A percentile compares a stretch with the other conserved stretches of the same genome.
phyloP scores from a whole-genome alignment of 2,113 vertebrate genomes.

The Okapia johnstoni region DNA sequence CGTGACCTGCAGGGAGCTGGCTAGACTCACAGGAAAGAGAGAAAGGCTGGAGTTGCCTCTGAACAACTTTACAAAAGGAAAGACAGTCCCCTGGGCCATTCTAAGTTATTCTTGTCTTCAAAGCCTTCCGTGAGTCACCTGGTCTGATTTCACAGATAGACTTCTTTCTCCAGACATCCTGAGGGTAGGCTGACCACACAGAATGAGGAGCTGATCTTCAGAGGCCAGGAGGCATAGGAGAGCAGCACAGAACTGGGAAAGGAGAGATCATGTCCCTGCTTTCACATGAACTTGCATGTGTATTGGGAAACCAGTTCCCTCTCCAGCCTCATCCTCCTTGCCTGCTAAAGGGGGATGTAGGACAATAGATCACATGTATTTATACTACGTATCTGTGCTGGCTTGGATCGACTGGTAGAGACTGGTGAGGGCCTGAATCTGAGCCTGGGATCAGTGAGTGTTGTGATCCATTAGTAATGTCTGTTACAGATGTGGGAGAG shows the following conservation, averaged over 20 bases:
- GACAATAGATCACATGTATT: background rate
- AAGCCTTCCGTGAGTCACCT: background rate
- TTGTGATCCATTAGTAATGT: background rate
- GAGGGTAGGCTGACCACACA: background rate
- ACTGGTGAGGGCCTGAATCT: background rate
- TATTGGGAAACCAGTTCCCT: background rate
- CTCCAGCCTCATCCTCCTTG: background rate
- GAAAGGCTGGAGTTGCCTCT: background rate
- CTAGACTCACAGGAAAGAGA: background rate
- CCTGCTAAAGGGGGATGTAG: background rate
- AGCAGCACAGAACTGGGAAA: too few relatives aligned
- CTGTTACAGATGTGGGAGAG: background rate
- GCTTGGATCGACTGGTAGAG: background rate
- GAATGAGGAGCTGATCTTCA: background rate
- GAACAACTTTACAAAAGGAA: background rate
- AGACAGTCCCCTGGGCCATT: background rate
- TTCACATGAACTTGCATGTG: background rate
- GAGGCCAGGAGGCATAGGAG: background rate
- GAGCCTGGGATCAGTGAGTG: background rate
- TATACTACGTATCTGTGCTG: background rate
- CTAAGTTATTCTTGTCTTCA: background rate
- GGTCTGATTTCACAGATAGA: background rate
- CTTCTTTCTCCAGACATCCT: background rate
- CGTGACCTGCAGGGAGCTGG: background rate
- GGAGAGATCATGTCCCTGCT: background rate